Conservation (phyloP, 1,140 invertebrate species). For the Caerostris darwini region DNA sequence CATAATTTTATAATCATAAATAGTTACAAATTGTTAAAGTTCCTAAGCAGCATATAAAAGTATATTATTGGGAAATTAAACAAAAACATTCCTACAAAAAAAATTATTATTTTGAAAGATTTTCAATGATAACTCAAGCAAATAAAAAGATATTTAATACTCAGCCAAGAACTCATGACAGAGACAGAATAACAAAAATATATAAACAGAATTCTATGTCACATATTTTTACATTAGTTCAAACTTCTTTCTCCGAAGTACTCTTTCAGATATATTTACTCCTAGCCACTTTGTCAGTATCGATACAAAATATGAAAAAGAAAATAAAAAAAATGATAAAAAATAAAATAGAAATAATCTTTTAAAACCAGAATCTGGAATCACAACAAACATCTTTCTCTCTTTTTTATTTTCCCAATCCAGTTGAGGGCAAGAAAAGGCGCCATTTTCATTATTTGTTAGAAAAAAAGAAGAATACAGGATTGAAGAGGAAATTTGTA, state of each 20-base stretch:
- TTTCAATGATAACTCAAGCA: background rate
- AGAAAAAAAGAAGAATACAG: background rate
- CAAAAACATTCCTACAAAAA: no score
- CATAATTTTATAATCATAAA: no score
- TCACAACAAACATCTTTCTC: background rate
- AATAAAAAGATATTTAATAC: conserved; percentile 8
- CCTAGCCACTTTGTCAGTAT: background rate
- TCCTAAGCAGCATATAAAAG: no score
- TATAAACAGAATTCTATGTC: no score
- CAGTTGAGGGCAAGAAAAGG: background rate
- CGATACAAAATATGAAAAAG: background rate
- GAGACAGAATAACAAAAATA: no score
- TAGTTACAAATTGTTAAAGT: no score
- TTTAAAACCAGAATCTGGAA: conserved; percentile 27
- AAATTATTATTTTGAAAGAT: background rate
- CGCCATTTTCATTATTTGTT: background rate
- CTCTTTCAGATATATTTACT: no score
- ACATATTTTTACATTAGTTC: no score
- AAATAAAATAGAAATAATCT: background rate
- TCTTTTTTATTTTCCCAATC: background rate
- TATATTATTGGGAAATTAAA: no score
- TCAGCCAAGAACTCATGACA: background rate
- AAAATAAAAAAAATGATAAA: background rate
- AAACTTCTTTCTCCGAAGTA: no score
- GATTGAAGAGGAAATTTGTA: background rate